A percentile compares a stretch with the other conserved stretches of the same genome.
phyloP scores from a whole-genome alignment of 2,797 vertebrate genomes.

The Microcaecilia unicolor region DNA sequence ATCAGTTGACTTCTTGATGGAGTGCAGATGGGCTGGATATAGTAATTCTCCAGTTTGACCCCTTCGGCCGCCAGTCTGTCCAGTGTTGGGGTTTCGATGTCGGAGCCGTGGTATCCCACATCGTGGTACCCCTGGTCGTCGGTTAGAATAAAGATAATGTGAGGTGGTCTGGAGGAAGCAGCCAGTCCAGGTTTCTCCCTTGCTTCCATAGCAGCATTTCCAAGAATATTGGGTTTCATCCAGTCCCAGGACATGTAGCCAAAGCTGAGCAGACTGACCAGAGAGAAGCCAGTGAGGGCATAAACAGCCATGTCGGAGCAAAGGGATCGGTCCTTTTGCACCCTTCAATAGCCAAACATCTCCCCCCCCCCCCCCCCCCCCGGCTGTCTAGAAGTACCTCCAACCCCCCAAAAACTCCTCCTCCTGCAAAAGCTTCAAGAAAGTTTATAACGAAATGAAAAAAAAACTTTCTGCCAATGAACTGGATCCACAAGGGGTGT shows the following conservation, averaged over 20 bases:
- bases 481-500: no score
- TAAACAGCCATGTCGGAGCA: constrained; percentile 62
- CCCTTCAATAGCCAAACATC: not conserved
- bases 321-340: accelerated
- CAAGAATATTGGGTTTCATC: constrained; percentile 77
- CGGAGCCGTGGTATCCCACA: constrained; percentile 86
- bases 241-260: constrained; percentile 90
- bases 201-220: constrained; percentile 48
- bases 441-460: not conserved
- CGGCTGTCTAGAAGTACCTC: not conserved
- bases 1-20: constrained; percentile 93
- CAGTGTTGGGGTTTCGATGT: constrained; percentile 84
- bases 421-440: no score
- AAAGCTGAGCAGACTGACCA: constrained; percentile 87
- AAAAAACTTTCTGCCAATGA: no score
- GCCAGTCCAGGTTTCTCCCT: constrained; percentile 24
- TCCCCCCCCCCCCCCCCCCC: not conserved
- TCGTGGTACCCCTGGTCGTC: constrained; percentile 96
- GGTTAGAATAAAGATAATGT: constrained; percentile 93
- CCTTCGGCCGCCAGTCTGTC: constrained; percentile 88
- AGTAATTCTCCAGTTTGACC: constrained; percentile 93
- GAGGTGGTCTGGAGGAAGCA: constrained; percentile 59
- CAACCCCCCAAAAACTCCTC: no score
- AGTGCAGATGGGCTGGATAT: constrained; percentile 96
- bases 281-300: constrained; percentile 79